A percentile compares a stretch with the other conserved stretches of the same genome.
Evolutionary conservation across 2,888 invertebrate species (phyloP).

Genomic region (Dorcus hopei): DNA sequence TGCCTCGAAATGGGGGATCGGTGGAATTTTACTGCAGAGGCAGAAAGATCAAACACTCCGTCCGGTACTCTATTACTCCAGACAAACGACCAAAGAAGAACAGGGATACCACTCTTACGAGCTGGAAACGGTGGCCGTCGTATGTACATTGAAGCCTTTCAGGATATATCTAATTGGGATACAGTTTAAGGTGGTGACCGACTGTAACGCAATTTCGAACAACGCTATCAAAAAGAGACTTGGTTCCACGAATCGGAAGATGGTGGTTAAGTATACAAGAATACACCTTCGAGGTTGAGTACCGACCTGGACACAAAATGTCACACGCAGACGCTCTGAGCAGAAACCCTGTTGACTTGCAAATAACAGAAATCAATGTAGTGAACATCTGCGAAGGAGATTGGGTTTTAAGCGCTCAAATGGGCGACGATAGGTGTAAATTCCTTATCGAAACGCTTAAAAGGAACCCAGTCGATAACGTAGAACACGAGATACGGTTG

Average conservation of each 20-base stretch:
- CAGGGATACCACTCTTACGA: slow-evolving; percentile 31
- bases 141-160: slow-evolving; percentile 27
- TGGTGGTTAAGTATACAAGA: slow-evolving; percentile 37
- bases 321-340: slow-evolving; percentile 34
- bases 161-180: slow-evolving; percentile 26
- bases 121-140: slow-evolving; percentile 36
- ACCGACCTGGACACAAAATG: slow-evolving; percentile 33
- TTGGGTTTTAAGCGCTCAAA: slow-evolving; percentile 27
- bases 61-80: slow-evolving; percentile 17
- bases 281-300: slow-evolving; percentile 32
- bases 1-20: slow-evolving; percentile 22
- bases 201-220: slow-evolving; percentile 28
- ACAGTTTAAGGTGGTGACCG: slow-evolving; percentile 26
- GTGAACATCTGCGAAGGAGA: slow-evolving; percentile 17
- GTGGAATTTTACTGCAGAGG: slow-evolving; percentile 13
- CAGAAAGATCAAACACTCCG: slow-evolving; percentile 3
- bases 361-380: no score
- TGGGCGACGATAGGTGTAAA: slow-evolving; percentile 19
- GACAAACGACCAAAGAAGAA: slow-evolving; percentile 16
- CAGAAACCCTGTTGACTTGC: slow-evolving; percentile 18
- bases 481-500: slow-evolving; percentile 8
- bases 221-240: slow-evolving; percentile 25
- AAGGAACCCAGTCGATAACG: slow-evolving; percentile 3
- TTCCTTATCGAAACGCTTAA: slow-evolving; percentile 15
- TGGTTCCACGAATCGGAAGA: slow-evolving; percentile 32